A percentile compares a stretch with the other conserved stretches of the same genome.
These are phyloP conservation scores for Xiphorhynchus erythropygius DNA, from an alignment of 2,797 vertebrate genomes.

Conservation along the genomic window DNA sequence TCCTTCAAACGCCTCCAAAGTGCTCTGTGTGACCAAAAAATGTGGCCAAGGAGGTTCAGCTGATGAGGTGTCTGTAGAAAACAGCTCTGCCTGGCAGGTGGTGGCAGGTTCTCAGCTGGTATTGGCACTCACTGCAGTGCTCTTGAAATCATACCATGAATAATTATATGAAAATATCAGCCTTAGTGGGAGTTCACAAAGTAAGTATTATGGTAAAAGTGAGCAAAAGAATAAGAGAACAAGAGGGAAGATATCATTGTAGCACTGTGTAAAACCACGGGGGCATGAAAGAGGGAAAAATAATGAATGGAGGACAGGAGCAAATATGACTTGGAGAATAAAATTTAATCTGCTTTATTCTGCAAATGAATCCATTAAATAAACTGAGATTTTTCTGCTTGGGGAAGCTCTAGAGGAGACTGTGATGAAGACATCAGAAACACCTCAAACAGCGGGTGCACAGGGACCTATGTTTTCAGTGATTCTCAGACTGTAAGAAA, in stretches of 20 bases:
- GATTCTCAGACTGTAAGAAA: not conserved
- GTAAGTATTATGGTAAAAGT: not conserved
- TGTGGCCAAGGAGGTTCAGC: not conserved
- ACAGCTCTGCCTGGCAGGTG: not conserved
- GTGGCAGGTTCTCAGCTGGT: not conserved
- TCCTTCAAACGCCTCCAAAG: not conserved
- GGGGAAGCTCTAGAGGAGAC: not conserved
- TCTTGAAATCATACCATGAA: not conserved
- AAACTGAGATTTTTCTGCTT: not conserved
- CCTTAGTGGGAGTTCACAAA: not conserved
- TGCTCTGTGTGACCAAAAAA: not conserved
- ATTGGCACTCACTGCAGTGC: not conserved
- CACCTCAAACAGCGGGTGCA: not conserved
- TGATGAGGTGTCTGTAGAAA: not conserved
- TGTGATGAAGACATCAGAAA: not conserved
- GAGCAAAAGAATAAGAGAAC: not conserved
- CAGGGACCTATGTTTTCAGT: not conserved
- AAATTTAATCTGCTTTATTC: not conserved
- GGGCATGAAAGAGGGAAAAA: not conserved
- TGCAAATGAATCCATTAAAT: not conserved
- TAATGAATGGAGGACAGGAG: not conserved
- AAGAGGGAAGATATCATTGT: not conserved
- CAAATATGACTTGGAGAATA: not conserved
- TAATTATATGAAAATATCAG: not conserved
- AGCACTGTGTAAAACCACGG: not conserved